These are phyloP conservation scores for Mugil cephalus DNA, from an alignment of 2,113 vertebrate genomes.

Conservation along the genomic window DNA sequence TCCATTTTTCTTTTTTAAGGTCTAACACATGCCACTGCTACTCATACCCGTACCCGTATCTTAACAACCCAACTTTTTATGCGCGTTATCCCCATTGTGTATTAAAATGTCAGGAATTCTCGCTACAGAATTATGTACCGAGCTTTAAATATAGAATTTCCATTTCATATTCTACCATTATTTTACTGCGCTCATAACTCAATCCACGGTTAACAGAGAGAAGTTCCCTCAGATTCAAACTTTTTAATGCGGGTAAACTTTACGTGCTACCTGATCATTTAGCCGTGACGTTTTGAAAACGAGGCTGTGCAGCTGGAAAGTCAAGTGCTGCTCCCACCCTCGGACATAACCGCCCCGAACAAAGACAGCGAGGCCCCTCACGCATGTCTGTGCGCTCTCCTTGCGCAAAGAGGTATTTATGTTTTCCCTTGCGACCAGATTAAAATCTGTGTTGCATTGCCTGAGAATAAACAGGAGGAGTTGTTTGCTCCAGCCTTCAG, in stretches of 20 bases:
- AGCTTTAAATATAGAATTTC: not conserved
- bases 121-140: not conserved
- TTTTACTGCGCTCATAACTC: not conserved
- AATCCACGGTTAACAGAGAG: not conserved
- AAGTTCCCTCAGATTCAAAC: not conserved
- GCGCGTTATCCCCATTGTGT: not conserved
- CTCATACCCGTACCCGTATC: not conserved
- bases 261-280: not conserved
- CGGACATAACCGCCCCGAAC: not conserved
- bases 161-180: not conserved
- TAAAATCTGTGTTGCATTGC: not conserved
- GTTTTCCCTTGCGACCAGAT: not conserved
- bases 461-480: not conserved
- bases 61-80: not conserved
- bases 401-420: not conserved
- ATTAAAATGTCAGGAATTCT: not conserved
- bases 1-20: no score
- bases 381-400: not conserved
- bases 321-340: constrained; percentile 33
- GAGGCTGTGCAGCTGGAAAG: constrained; percentile 13
- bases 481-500: constrained; percentile 5
- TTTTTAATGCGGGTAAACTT: not conserved
- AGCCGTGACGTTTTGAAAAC: constrained; percentile 46
- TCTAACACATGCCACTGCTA: no score
- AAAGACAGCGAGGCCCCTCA: not conserved